phyloP scores from a whole-genome alignment of 2,797 vertebrate genomes.

The Hoplostethus mediterraneus region DNA sequence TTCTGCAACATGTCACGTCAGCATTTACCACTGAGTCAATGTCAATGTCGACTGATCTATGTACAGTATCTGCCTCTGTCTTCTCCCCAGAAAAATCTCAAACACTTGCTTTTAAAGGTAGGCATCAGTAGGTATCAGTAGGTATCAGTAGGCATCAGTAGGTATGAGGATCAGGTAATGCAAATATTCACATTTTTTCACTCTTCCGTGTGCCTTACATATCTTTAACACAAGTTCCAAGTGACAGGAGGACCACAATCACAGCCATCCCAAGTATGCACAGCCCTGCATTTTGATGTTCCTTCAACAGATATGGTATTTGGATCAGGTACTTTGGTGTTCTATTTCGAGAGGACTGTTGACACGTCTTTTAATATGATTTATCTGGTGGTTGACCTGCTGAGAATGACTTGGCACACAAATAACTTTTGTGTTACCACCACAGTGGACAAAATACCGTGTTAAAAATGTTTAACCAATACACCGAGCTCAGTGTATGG shows the following conservation, averaged over 20 bases:
- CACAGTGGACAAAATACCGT: slow-evolving; percentile 57
- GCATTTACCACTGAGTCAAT: too few species aligned
- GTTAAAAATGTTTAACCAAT: slow-evolving; percentile 57
- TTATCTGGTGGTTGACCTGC: slow-evolving; percentile 74
- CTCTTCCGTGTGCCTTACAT: slow-evolving; percentile 1
- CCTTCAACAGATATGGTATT: slow-evolving; percentile 72
- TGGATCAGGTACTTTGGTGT: slow-evolving; percentile 74
- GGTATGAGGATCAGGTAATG: too few species aligned
- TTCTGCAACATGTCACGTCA: neutral
- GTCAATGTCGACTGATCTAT: too few species aligned
- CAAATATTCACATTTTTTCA: too few species aligned
- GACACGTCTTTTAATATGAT: slow-evolving; percentile 82
- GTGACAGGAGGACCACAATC: slow-evolving; percentile 31
- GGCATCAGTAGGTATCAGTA: too few species aligned
- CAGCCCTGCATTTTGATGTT: slow-evolving; percentile 64
- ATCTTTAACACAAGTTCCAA: slow-evolving; percentile 10
- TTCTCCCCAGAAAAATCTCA: too few species aligned
- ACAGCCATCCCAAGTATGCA: slow-evolving; percentile 54
- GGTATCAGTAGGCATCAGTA: too few species aligned
- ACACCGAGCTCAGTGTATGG: slow-evolving; percentile 21
- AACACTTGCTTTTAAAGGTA: too few species aligned
- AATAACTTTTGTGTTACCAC: slow-evolving; percentile 74
- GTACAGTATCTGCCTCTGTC: too few species aligned
- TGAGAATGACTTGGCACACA: slow-evolving; percentile 76
- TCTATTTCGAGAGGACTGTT: slow-evolving; percentile 81